Conservation (phyloP, 1,140 invertebrate species). For the Proales similis region DNA sequence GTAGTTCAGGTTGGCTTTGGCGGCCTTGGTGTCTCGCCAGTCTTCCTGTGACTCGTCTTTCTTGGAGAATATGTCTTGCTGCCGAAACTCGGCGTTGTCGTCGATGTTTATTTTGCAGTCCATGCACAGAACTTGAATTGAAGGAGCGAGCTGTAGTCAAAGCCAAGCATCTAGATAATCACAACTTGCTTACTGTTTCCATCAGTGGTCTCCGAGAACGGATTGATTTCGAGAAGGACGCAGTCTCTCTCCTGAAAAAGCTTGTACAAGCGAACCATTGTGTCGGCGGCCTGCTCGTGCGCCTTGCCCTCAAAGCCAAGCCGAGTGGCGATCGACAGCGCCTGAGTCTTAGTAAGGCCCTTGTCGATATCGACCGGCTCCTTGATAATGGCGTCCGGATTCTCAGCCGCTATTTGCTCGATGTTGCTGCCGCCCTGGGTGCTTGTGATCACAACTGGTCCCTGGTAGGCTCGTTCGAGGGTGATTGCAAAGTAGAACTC, state of each 20-base stretch:
- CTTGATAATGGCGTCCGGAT: slow-evolving; percentile 82
- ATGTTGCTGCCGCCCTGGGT: slow-evolving; percentile 92
- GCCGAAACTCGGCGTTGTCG: slow-evolving; percentile 90
- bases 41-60: slow-evolving; percentile 58
- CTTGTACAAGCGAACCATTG: slow-evolving; percentile 83
- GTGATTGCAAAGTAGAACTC: slow-evolving; percentile 96
- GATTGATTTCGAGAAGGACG: slow-evolving; percentile 95
- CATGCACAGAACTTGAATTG: slow-evolving; percentile 55
- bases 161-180: background rate
- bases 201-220: slow-evolving; percentile 83
- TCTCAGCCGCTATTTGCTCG: slow-evolving; percentile 84
- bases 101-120: slow-evolving; percentile 99
- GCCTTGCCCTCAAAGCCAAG: slow-evolving; percentile 10
- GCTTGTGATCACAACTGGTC: slow-evolving; percentile 70
- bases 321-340: slow-evolving; percentile 9
- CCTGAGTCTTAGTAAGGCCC: slow-evolving; percentile 15
- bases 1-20: slow-evolving; percentile 83
- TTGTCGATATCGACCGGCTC: slow-evolving; percentile 47
- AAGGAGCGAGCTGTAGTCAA: background rate
- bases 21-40: slow-evolving; percentile 83
- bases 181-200: slow-evolving; percentile 57
- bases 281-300: slow-evolving; percentile 56
- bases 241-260: slow-evolving; percentile 90
- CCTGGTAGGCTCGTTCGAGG: slow-evolving; percentile 68
- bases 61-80: slow-evolving; percentile 61